Evolutionary conservation across 37 sponge, comb jelly and placozoan genomes (phyloP), one percentile per base, ranked within the genome.

Genomic region (Lycopodina hypogea): DNA sequence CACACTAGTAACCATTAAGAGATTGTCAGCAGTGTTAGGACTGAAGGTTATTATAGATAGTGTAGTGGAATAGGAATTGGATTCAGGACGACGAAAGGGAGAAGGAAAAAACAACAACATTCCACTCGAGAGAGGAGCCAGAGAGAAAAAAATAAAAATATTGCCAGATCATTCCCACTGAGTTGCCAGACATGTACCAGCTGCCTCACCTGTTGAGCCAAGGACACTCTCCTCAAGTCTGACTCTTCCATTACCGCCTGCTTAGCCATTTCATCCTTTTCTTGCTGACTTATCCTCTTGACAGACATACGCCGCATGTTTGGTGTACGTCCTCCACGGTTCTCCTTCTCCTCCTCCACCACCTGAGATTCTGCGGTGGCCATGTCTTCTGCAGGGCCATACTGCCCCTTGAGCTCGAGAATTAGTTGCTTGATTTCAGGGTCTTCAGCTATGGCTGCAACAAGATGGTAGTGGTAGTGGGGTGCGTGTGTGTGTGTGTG

Each of bases 391-490:
- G 78, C 34, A 63, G 70, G 33, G 18, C 84, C 78, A 50, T 59
- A 77, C 60, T 84, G 30, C 0, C 77, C 53, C 51, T 86, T 90
- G 42, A 92, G 79, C 22, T 92, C 85, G 35, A 92, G 58, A 23
- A 92, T 81, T 52, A 77, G 67, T 76, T 92, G 85, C 7, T 89
- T 78, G 0, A 88, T 81, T 7, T 87, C 89, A 0, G 93, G 82
- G 24, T 81, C 68, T 1, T 92, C 93, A 30, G 93, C 81, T 67
- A 92, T 84, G 21, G 89, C 93, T 92, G 67, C 19, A 75, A 28
- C 4, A 19, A 50, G 7, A 59, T 0, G 32, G n/a, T 32, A 24
- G 0, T 0, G 69, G 68, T 14, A 35, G 35, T 22, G 30, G 55
- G 38, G 30, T 41, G 60, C n/a, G 75, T n/a, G 50, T n/a, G 41